Conservation (phyloP, 2,113 vertebrate genomes). For the Macaca fascicularis region T2T-MFA8v1.1 NC_088391.1:71508001-71508500, state of each 20-base stretch:
- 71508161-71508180: background rate
- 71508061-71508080: background rate
- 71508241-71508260: background rate
- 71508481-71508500: background rate
- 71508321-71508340: background rate
- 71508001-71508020: background rate
- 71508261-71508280: background rate
- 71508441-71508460: background rate
- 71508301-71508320: background rate
- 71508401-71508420: background rate
- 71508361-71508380: background rate
- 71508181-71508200: background rate
- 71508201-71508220: background rate
- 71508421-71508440: background rate
- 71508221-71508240: background rate
- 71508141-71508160: background rate
- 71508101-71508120: background rate
- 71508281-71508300: background rate
- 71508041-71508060: background rate
- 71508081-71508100: background rate
- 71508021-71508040: background rate
- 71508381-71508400: background rate
- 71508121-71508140: background rate
- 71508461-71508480: background rate
- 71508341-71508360: background rate